These are phyloP conservation scores for Trichosurus vulpecula DNA, from an alignment of 2,797 vertebrate species.

Conservation along the genomic window DNA sequence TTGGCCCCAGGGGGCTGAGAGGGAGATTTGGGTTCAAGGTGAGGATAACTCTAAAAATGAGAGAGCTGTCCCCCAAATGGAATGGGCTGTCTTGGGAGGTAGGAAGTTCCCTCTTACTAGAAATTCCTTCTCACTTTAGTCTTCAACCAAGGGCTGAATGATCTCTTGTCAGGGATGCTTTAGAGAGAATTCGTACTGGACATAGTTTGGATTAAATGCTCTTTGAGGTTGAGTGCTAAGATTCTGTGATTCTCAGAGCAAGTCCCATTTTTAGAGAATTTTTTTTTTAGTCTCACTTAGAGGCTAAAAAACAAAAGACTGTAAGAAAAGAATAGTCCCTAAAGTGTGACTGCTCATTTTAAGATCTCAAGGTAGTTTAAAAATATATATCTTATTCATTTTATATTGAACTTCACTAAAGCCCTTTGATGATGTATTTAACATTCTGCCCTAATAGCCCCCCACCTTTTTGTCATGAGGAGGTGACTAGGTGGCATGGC, in stretches of 20 bases:
- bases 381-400: slow-evolving; percentile 36
- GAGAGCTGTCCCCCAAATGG: background rate
- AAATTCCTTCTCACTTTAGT: background rate
- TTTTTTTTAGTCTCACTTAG: background rate
- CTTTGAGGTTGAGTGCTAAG: background rate
- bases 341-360: background rate
- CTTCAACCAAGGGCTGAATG: background rate
- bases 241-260: background rate
- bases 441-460: background rate
- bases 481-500: background rate
- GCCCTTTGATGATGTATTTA: background rate
- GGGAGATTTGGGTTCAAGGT: background rate
- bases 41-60: background rate
- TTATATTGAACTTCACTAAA: background rate
- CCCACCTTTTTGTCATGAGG: background rate
- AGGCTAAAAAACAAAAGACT: background rate
- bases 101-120: background rate
- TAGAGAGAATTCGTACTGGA: background rate
- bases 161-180: background rate
- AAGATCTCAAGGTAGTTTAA: slow-evolving; percentile 35
- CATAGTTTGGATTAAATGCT: background rate
- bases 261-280: background rate
- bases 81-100: background rate
- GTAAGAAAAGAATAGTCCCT: background rate
- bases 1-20: background rate